Conservation (phyloP, 1,140 invertebrate genomes). For the Rhyzopertha dominica region DNA sequence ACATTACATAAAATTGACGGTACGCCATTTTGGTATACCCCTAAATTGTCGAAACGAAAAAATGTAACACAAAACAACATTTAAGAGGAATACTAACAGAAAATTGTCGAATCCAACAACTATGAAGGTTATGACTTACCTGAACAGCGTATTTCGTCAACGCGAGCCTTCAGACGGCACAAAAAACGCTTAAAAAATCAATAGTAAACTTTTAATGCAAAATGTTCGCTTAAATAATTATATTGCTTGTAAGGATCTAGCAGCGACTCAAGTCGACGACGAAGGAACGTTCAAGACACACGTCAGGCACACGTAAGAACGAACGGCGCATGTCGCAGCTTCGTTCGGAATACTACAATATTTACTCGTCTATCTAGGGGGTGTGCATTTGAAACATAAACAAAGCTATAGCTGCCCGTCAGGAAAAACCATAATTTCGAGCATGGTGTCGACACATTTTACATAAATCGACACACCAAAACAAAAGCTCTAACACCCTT, state of each 20-base stretch:
- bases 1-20: constrained; percentile 37
- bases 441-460: no score
- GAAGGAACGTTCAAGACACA: constrained; percentile 31
- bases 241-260: constrained; percentile 38
- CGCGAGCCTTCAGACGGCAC: constrained; percentile 14
- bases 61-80: constrained; percentile 36
- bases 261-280: constrained; percentile 35
- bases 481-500: no score
- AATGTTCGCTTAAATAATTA: constrained; percentile 47
- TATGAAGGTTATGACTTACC: constrained; percentile 20
- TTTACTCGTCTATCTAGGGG: constrained; percentile 36
- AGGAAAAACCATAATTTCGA: no score
- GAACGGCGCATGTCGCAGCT: constrained; percentile 34
- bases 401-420: no score
- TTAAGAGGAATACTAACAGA: constrained; percentile 20
- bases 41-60: constrained; percentile 38
- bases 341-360: constrained; percentile 29
- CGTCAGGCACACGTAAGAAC: constrained; percentile 34
- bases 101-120: constrained; percentile 19
- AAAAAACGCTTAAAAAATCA: constrained; percentile 41
- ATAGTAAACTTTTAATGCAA: constrained; percentile 46
- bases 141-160: constrained; percentile 3
- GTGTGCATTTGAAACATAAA: constrained; percentile 35
- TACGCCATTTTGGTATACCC: constrained; percentile 42
- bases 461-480: no score